phyloP scores from a whole-genome alignment of 2,797 vertebrate species.

The Botia almorhae region DNA sequence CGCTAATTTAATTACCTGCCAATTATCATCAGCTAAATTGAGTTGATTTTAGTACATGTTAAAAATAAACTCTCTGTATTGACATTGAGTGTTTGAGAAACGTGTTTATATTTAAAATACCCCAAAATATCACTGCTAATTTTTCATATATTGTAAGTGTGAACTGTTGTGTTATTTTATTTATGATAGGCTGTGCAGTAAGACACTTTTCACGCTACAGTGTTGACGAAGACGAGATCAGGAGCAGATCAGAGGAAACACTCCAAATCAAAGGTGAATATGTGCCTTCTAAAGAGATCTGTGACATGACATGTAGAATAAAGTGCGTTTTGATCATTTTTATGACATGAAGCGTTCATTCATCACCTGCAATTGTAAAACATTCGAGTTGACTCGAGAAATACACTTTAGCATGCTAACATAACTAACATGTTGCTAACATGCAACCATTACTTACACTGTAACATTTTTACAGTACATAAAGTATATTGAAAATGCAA shows the following conservation, averaged over 20 bases:
- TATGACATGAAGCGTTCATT: not conserved
- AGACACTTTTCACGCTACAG: not conserved
- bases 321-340: conserved; percentile 34
- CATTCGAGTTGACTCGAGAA: not conserved
- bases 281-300: conserved; percentile 10
- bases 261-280: conserved; percentile 22
- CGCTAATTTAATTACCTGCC: conserved; percentile 35
- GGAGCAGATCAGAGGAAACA: not conserved
- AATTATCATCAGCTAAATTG: conserved; percentile 36
- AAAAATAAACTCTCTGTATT: not conserved
- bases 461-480: too few species aligned
- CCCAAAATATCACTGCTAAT: not conserved
- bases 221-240: not conserved
- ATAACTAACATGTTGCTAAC: not conserved
- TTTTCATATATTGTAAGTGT: not conserved
- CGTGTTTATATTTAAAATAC: not conserved
- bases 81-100: not conserved
- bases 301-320: conserved; percentile 19
- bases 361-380: not conserved
- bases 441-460: too few species aligned
- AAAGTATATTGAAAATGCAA: too few species aligned
- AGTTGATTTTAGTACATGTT: conserved; percentile 14
- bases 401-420: not conserved
- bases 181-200: not conserved
- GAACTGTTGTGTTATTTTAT: not conserved